Base-by-base conservation (phyloP, 1,140 invertebrate species). In the Apis cerana region DNA sequence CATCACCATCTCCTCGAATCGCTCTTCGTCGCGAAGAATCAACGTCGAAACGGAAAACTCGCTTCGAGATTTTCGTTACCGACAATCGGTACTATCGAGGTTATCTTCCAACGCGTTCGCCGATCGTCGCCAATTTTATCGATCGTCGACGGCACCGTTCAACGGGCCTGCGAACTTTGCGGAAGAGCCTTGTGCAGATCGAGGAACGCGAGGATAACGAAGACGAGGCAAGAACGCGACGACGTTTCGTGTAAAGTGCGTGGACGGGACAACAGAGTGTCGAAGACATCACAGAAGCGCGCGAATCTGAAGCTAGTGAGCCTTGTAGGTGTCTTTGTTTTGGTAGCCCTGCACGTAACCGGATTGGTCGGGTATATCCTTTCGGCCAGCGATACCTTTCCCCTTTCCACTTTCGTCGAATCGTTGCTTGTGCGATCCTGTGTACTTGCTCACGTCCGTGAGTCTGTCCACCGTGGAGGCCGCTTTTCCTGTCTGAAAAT, bases 271-370 rank as follows among this genome's bases (percentile, higher is more conserved):
- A 85, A 68, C 70, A 80, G 12, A 62, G 80, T 83, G 56, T 74
- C 58, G 70, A 75, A 79, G n/a, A 70, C n/a, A 78, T 84, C 83
- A 62, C 78, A 27, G 43, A 50, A 70, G 50, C 48, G 48, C 54
- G 27, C 74, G 68, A 17, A 52, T 88, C 43, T 0, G 19, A n/a
- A 80, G 80, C 82, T 94, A 94, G n/a, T 93, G 91, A 2, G 85
- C 90, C 50, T 94, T 94, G 90, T 97, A 97, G 2, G 96, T 96
- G 89, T 98, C 96, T 93, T 98, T 98, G 92, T 97, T 97, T 90
- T 97, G 97, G 91, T 98, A 99, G 17, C 97, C 98, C n/a, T 96
- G 95, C 27, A 98, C 98, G 91, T 98, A 99, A 33, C 98, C 98
- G 0, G 97, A 97, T 15, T 93, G 94, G 89, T 98, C 97, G 8